Evolutionary conservation across 2,888 invertebrate species (phyloP).

Genomic region (Hirtodrosophila histrioides): DNA sequence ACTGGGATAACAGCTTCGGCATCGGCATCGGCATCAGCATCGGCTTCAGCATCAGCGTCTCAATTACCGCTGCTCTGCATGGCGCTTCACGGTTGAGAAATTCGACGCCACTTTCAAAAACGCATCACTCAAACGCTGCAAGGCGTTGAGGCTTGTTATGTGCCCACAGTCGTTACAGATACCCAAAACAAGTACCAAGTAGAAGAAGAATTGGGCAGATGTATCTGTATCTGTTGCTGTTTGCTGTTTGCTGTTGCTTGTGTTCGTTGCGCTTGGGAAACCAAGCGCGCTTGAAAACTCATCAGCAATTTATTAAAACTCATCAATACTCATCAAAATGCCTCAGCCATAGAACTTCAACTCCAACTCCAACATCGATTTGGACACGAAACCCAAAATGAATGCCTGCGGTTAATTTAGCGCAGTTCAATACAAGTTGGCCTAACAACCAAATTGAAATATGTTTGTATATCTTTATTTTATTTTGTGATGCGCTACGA

Average conservation of each 20-base stretch:
- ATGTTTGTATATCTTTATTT: conserved; percentile 64
- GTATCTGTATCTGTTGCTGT: conserved; percentile 26
- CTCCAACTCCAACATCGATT: conserved; percentile 26
- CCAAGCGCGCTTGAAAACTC: conserved; percentile 64
- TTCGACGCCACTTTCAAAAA: conserved; percentile 79
- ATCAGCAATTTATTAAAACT: conserved; percentile 81
- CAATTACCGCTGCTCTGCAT: conserved; percentile 76
- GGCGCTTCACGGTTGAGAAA: conserved; percentile 79
- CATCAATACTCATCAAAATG: conserved; percentile 81
- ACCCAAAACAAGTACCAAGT: conserved; percentile 45
- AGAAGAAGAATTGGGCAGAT: conserved; percentile 27
- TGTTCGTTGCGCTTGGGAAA: conserved; percentile 52
- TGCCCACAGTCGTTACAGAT: conserved; percentile 55
- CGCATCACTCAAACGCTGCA: conserved; percentile 71
- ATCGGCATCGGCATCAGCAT: conserved; percentile 45
- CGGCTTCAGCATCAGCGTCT: conserved; percentile 67
- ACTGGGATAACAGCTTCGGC: conserved; percentile 31
- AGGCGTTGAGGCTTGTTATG: conserved; percentile 73
- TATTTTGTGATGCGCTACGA: conserved; percentile 35
- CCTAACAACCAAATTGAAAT: conserved; percentile 69
- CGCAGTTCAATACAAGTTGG: conserved; percentile 60
- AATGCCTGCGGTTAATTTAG: conserved; percentile 78
- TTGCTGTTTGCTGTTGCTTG: conserved; percentile 6
- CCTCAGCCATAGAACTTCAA: conserved; percentile 47
- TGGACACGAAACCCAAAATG: conserved; percentile 49